Percentiles rank a stretch among this genome's conserved stretches.
These are phyloP conservation scores for Oophaga sylvatica DNA, from an alignment of 2,797 vertebrate genomes.

Conservation along the genomic window DNA sequence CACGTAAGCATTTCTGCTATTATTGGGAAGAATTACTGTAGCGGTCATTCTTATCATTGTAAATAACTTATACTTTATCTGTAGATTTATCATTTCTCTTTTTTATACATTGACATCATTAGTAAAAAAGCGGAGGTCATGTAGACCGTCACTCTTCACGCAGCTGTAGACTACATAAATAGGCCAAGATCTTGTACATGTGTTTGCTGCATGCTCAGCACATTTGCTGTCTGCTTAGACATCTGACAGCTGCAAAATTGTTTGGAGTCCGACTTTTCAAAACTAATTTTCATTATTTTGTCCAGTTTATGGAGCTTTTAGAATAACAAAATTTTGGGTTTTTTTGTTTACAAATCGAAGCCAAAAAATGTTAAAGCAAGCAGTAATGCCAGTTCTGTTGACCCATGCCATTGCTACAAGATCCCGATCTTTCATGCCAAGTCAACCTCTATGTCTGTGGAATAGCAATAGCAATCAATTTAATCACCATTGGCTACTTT, in stretches of 20 bases:
- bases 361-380: neutral
- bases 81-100: neutral
- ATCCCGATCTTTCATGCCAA: neutral
- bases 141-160: neutral
- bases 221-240: conserved; percentile 34
- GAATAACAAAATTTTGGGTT: neutral
- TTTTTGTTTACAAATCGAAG: neutral
- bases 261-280: conserved; percentile 18
- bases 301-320: neutral
- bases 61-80: conserved; percentile 26
- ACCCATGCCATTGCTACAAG: neutral
- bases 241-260: conserved; percentile 49
- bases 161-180: conserved; percentile 25
- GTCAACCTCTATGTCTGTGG: neutral
- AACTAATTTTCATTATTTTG: conserved; percentile 24
- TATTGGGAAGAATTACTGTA: neutral
- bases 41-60: neutral
- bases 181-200: conserved; percentile 34
- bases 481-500: neutral
- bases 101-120: conserved; percentile 39
- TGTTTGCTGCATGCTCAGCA: conserved; percentile 42
- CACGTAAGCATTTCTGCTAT: neutral
- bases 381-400: neutral
- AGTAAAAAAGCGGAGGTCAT: conserved; percentile 24
- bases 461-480: neutral